Evolutionary conservation across 2,888 invertebrate genomes (phyloP).

Genomic region (Athalia rosae): DNA sequence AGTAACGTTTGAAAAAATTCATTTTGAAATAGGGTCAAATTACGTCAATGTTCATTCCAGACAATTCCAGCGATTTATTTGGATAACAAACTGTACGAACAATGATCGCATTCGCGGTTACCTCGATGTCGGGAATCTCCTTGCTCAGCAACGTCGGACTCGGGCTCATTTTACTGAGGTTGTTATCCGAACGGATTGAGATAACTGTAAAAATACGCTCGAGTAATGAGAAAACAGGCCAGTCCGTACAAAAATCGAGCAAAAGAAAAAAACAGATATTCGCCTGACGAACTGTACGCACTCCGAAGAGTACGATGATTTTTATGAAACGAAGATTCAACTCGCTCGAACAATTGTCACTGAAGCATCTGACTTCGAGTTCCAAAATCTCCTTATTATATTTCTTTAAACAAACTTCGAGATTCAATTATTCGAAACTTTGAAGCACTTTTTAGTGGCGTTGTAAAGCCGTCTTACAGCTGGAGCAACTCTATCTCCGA

Average conservation of each 20-base stretch:
- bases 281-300: not conserved
- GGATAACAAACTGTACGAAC: too few relatives aligned
- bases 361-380: constrained; percentile 63
- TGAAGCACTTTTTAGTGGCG: not conserved
- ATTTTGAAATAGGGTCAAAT: too few relatives aligned
- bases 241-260: too few relatives aligned
- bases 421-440: not conserved
- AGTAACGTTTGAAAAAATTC: too few relatives aligned
- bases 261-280: too few relatives aligned
- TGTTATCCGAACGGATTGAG: not conserved
- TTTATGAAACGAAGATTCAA: not conserved
- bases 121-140: constrained; percentile 90
- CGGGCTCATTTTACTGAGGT: constrained; percentile 52
- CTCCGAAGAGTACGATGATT: too few relatives aligned
- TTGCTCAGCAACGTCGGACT: constrained; percentile 79
- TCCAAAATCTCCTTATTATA: constrained; percentile 36
- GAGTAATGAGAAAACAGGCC: too few relatives aligned
- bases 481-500: constrained; percentile 39
- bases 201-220: too few relatives aligned
- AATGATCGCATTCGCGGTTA: constrained; percentile 71
- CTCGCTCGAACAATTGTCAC: constrained; percentile 50
- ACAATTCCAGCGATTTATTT: too few relatives aligned
- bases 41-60: too few relatives aligned
- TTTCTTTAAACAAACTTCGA: not conserved
- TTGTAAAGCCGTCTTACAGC: constrained; percentile 21